Conservation (phyloP, 2,797 vertebrate genomes). For the Hemitrygon akajei region DNA sequence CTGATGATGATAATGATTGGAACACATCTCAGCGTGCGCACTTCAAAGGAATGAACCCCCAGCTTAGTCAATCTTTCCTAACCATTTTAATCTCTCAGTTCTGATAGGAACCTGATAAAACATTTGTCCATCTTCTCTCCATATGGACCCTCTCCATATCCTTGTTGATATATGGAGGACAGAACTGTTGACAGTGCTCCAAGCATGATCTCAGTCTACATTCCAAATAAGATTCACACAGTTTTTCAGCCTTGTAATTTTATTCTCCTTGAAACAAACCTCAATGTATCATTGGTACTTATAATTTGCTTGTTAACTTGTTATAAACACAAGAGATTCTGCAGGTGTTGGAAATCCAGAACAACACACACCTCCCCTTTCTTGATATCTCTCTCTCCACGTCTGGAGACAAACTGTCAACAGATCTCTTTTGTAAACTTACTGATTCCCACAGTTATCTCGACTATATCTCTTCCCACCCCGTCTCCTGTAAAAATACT, state of each 20-base stretch:
- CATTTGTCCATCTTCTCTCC: neutral
- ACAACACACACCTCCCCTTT: no score
- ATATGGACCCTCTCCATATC: neutral
- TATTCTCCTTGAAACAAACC: neutral
- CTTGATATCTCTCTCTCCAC: no score
- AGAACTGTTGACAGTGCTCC: neutral
- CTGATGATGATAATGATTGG: no score
- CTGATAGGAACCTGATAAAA: neutral
- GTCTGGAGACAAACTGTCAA: no score
- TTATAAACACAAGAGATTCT: no score
- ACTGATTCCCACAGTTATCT: no score
- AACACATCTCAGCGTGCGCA: neutral
- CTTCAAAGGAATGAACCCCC: neutral
- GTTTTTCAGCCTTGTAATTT: neutral
- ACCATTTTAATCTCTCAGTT: neutral
- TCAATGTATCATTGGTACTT: neutral
- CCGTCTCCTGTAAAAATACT: no score
- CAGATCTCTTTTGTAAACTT: no score
- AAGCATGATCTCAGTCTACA: neutral
- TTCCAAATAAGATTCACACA: neutral
- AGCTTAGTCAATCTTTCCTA: neutral
- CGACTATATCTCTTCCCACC: no score
- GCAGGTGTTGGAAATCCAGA: no score
- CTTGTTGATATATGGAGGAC: neutral
- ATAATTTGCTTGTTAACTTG: neutral